Percentiles rank a stretch among this genome's conserved stretches.
Conservation (phyloP, 1,140 invertebrate genomes). For the Cotesia vestalis region DNA sequence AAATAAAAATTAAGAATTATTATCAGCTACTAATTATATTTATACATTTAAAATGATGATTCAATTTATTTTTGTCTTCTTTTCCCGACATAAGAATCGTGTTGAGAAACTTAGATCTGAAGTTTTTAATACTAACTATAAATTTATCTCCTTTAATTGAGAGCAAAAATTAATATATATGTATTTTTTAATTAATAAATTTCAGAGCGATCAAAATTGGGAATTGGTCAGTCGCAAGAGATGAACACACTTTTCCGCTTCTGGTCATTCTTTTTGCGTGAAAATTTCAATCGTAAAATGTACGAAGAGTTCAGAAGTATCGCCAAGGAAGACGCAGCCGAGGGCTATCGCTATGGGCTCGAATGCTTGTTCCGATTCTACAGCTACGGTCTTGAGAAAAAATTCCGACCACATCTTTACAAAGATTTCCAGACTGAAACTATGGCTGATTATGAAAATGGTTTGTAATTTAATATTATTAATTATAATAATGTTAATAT, state of each 20-base stretch:
- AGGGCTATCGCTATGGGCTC: conserved; percentile 89
- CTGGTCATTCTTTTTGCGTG: conserved; percentile 99
- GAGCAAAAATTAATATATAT: conserved; percentile 27
- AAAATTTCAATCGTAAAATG: conserved; percentile 99
- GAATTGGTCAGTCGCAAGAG: conserved; percentile 92
- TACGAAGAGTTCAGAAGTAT: conserved; percentile 93
- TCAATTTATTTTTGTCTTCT: conserved; percentile 59
- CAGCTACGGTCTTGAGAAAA: conserved; percentile 96
- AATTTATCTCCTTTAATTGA: conserved; percentile 10
- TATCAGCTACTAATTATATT: neutral
- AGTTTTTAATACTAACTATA: neutral
- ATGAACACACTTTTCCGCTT: conserved; percentile 98
- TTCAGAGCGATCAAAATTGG: conserved; percentile 88
- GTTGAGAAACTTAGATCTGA: conserved; percentile 50
- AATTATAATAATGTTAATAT: neutral
- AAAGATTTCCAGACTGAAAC: conserved; percentile 96
- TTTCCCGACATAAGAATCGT: conserved; percentile 59
- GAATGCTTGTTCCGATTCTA: conserved; percentile 99
- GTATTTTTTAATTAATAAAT: conserved; percentile 41
- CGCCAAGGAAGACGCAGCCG: conserved; percentile 90
- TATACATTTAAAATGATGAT: conserved; percentile 50
- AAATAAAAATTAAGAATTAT: conserved; percentile 18
- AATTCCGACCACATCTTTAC: conserved; percentile 92
- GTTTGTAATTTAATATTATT: conserved; percentile 57
- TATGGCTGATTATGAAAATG: conserved; percentile 88